Evolutionary conservation across 2,797 vertebrate genomes (phyloP).

Genomic region (Eulemur rubriventer): DNA sequence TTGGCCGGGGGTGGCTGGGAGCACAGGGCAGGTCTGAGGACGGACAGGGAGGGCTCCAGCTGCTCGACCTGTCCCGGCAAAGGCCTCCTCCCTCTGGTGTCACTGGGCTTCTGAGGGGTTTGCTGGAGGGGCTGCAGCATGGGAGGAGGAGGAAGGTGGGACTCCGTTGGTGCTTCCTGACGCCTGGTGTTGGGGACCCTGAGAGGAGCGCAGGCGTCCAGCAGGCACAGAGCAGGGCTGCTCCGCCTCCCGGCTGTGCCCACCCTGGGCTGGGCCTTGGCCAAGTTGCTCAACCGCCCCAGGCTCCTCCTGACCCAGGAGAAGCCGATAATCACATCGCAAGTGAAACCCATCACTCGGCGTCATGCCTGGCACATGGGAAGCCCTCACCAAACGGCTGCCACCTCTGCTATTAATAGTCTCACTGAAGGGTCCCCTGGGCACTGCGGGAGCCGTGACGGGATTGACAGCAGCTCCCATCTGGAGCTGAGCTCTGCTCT

Average conservation of each 20-base stretch:
- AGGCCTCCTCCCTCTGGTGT: not conserved
- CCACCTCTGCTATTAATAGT: not conserved
- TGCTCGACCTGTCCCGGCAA: not conserved
- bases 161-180: not conserved
- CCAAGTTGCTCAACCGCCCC: not conserved
- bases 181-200: not conserved
- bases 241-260: not conserved
- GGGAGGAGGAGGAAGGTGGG: too few relatives aligned
- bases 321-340: not conserved
- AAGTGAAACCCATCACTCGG: not conserved
- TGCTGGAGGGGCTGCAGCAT: fast-evolving
- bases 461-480: not conserved
- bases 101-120: fast-evolving
- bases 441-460: not conserved
- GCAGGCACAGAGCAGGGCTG: too few relatives aligned
- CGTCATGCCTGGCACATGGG: not conserved
- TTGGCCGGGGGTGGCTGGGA: not conserved
- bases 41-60: not conserved
- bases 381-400: not conserved
- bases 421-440: not conserved
- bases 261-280: fast-evolving
- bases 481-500: not conserved
- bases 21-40: not conserved
- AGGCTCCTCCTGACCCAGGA: not conserved
- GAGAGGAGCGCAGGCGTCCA: not conserved